Percentiles rank a stretch among this genome's conserved stretches.
phyloP scores from a whole-genome alignment of 2,797 vertebrate genomes.

The Agapornis canus region DNA sequence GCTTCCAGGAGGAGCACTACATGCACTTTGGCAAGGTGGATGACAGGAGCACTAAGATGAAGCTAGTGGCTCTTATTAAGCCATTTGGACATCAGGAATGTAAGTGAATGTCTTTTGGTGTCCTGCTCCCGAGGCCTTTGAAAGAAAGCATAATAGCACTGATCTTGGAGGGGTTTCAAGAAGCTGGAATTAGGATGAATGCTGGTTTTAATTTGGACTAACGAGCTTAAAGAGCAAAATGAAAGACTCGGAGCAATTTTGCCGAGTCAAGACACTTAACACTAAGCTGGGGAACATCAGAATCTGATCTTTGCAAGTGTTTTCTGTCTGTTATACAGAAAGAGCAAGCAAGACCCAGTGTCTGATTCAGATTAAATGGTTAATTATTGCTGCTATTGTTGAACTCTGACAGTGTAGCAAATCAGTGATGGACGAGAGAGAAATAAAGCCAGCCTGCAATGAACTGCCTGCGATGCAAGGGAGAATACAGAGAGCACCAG shows the following conservation, averaged over 20 bases:
- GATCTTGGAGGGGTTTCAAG: slow-evolving; percentile 62
- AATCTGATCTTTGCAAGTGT: slow-evolving; percentile 28
- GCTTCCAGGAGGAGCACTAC: neutral
- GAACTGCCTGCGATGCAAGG: neutral
- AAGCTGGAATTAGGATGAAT: slow-evolving; percentile 65
- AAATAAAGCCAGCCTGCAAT: slow-evolving; percentile 22
- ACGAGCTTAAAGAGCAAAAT: slow-evolving; percentile 63
- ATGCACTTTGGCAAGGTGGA: neutral
- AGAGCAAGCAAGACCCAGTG: slow-evolving; percentile 33
- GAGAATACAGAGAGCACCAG: neutral
- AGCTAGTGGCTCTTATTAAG: neutral
- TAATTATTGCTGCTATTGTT: slow-evolving; percentile 64
- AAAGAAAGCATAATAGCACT: slow-evolving; percentile 36
- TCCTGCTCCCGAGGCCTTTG: slow-evolving; percentile 17
- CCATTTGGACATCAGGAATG: neutral
- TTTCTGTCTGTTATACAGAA: slow-evolving; percentile 14
- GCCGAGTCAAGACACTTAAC: slow-evolving; percentile 60
- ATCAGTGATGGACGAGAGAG: slow-evolving; percentile 23
- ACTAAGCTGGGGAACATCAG: slow-evolving; percentile 1
- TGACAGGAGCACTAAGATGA: neutral
- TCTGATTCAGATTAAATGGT: slow-evolving; percentile 58
- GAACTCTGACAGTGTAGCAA: slow-evolving; percentile 48
- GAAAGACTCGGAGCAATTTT: slow-evolving; percentile 50
- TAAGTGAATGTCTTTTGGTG: neutral
- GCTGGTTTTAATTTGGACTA: slow-evolving; percentile 67